A percentile compares a stretch with the other conserved stretches of the same genome.
Conservation (phyloP, 1,140 invertebrate species). For the Saxidomus purpurata region DNA sequence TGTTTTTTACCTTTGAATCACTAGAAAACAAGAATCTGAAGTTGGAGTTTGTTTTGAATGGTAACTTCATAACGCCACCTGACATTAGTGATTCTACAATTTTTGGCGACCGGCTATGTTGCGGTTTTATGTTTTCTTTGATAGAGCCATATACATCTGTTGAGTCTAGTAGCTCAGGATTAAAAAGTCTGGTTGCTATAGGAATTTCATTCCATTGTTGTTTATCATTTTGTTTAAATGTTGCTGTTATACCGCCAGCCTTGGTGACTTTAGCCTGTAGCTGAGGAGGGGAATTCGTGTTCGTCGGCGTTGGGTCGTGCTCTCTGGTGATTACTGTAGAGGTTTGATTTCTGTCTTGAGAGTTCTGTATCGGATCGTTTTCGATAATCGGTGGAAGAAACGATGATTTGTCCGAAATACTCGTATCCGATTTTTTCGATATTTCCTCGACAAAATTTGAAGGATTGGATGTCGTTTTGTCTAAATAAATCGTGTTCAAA, state of each 20-base stretch:
- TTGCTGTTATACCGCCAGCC: neutral
- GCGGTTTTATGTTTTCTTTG: neutral
- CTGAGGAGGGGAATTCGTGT: neutral
- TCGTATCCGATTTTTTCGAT: no score
- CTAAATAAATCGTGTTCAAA: no score
- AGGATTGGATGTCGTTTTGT: no score
- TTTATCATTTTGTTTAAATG: neutral
- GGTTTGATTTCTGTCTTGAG: neutral
- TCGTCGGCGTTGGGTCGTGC: neutral
- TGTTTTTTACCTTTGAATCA: neutral
- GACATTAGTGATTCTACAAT: constrained; percentile 46
- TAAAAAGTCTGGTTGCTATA: constrained; percentile 16
- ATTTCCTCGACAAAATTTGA: no score
- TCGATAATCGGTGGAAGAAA: neutral
- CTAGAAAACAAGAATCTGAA: constrained; percentile 44
- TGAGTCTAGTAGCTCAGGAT: neutral
- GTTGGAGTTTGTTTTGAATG: constrained; percentile 49
- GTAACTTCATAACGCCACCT: constrained; percentile 29
- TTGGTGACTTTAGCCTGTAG: neutral
- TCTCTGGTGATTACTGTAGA: neutral
- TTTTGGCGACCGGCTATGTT: neutral
- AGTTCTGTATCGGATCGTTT: neutral
- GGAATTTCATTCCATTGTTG: neutral
- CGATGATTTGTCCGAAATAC: no score
- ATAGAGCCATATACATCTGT: neutral